These are phyloP conservation scores for Clarias gariepinus DNA, from an alignment of 2,113 vertebrate genomes.

Conservation along the genomic window DNA sequence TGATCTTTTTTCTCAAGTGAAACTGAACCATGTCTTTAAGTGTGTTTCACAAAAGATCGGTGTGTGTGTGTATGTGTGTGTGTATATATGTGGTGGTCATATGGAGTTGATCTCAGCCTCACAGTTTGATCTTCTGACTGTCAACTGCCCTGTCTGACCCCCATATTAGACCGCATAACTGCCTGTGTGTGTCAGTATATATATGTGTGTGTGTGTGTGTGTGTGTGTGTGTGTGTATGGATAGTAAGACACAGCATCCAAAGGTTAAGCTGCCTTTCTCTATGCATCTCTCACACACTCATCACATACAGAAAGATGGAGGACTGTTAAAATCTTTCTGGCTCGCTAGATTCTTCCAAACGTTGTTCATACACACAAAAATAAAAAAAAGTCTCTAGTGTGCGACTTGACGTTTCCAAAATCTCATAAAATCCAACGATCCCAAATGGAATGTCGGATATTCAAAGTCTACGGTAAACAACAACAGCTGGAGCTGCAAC, in stretches of 20 bases:
- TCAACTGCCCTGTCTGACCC: conserved; percentile 16
- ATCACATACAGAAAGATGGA: conserved; percentile 9
- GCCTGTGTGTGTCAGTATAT: not conserved
- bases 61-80: conserved; percentile 14
- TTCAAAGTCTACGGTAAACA: not conserved
- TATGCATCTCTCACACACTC: not conserved
- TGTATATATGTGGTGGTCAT: conserved; percentile 3
- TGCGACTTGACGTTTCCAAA: not conserved
- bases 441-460: not conserved
- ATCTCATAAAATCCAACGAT: not conserved
- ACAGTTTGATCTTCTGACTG: conserved; percentile 17
- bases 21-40: not conserved
- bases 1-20: not conserved
- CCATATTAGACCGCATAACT: not conserved
- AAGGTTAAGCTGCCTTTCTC: not conserved
- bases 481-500: conserved; percentile 31
- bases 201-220: conserved; percentile 22
- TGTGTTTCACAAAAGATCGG: not conserved
- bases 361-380: not conserved
- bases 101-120: conserved; percentile 18
- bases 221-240: conserved; percentile 19
- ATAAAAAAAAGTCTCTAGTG: not conserved
- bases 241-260: not conserved
- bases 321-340: not conserved
- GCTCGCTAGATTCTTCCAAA: not conserved